Conservation (phyloP, 2,888 invertebrate species). For the Conops quadrifasciatus region DNA sequence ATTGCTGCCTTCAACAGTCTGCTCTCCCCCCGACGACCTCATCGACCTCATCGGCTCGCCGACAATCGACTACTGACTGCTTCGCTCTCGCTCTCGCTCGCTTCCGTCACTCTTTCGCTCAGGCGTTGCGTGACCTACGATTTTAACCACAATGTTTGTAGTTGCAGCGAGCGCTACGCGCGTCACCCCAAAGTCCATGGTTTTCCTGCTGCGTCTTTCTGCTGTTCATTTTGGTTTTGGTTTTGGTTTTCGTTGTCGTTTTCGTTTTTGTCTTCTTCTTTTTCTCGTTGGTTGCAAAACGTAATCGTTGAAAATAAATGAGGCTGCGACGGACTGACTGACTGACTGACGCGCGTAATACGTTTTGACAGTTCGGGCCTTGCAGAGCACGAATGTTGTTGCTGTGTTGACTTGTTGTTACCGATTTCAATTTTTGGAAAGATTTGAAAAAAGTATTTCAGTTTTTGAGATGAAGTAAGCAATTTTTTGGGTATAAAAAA, state of each 20-base stretch:
- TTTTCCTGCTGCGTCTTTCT: too few species aligned
- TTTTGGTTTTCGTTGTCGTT: too few species aligned
- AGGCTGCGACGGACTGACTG: too few species aligned
- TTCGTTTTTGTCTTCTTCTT: slow-evolving; percentile 8
- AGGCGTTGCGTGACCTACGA: background rate
- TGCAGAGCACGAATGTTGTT: background rate
- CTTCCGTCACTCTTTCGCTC: background rate
- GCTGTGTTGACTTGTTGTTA: background rate
- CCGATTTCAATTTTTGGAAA: background rate
- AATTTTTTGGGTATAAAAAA: background rate
- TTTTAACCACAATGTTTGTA: background rate
- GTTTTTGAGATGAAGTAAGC: background rate
- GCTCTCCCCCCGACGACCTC: background rate
- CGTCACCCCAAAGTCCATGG: slow-evolving; percentile 46
- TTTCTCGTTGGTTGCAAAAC: background rate
- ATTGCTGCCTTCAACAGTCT: background rate
- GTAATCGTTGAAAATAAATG: slow-evolving; percentile 18
- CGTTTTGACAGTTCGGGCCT: slow-evolving; percentile 32
- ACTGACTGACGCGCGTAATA: slow-evolving; percentile 12
- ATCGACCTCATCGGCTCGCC: background rate
- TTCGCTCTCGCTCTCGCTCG: background rate
- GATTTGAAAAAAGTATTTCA: background rate
- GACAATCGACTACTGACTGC: too few species aligned
- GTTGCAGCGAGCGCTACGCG: background rate
- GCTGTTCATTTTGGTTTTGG: too few species aligned